Conservation (phyloP, 2,888 invertebrate species). For the Dryocosmus kuriphilus region DNA sequence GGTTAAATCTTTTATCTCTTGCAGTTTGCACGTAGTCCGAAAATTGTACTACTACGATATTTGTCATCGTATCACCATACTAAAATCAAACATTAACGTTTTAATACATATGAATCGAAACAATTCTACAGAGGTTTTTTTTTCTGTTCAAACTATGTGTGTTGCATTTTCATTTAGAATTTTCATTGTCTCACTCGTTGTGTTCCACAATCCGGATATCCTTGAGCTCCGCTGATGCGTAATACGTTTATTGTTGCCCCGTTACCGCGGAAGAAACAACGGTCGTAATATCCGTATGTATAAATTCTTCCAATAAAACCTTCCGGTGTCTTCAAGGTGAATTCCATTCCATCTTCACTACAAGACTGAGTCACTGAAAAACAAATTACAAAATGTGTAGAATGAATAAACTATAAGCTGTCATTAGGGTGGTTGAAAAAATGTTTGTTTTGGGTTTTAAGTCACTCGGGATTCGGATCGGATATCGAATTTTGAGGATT, state of each 20-base stretch:
- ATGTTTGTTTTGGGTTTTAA: too few relatives aligned
- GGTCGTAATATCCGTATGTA: conserved; percentile 93
- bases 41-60: conserved; percentile 95
- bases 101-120: not conserved
- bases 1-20: conserved; percentile 92
- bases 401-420: too few relatives aligned
- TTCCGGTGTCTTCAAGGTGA: conserved; percentile 92
- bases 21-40: conserved; percentile 95
- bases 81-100: conserved; percentile 72
- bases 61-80: conserved; percentile 96
- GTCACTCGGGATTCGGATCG: too few relatives aligned
- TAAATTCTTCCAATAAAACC: conserved; percentile 94
- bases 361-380: conserved; percentile 91
- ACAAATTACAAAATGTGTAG: conserved; percentile 46
- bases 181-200: conserved; percentile 82
- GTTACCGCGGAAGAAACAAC: conserved; percentile 94
- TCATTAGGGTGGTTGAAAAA: too few relatives aligned
- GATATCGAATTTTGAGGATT: too few relatives aligned
- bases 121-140: not conserved
- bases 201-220: conserved; percentile 96
- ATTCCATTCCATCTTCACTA: conserved; percentile 96
- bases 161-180: not conserved
- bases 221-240: conserved; percentile 92
- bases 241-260: conserved; percentile 91
- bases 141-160: not conserved